phyloP scores from a whole-genome alignment of 2,888 invertebrate species.

The Drosophila fulvimacula region DNA sequence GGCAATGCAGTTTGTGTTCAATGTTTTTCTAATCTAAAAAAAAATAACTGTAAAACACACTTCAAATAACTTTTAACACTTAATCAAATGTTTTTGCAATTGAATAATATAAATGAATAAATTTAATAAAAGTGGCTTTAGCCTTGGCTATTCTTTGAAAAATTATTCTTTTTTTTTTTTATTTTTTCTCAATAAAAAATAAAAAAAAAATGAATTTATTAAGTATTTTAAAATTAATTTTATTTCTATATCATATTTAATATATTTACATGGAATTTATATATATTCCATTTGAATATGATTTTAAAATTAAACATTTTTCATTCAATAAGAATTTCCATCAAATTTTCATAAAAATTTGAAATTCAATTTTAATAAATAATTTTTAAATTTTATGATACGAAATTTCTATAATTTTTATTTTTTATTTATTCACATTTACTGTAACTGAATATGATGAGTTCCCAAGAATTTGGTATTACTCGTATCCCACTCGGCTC shows the following conservation, averaged over 20 bases:
- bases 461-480: neutral
- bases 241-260: neutral
- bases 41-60: conserved; percentile 4
- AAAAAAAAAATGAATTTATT: too few species aligned
- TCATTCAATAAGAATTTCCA: too few species aligned
- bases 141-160: too few species aligned
- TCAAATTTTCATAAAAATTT: too few species aligned
- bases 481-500: neutral
- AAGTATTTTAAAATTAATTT: too few species aligned
- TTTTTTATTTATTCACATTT: neutral
- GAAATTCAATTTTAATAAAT: too few species aligned
- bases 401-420: neutral
- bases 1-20: conserved; percentile 15
- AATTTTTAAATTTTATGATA: neutral
- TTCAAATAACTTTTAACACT: neutral
- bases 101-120: too few species aligned
- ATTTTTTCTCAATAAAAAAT: too few species aligned
- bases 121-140: too few species aligned
- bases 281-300: neutral
- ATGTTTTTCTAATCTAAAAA: neutral
- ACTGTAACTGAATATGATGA: neutral
- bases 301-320: neutral
- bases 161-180: neutral
- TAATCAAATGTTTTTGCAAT: conserved; percentile 3
- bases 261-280: neutral